These are phyloP conservation scores for Synanthedon formicaeformis DNA, from an alignment of 2,888 invertebrate species.

Conservation along the genomic window DNA sequence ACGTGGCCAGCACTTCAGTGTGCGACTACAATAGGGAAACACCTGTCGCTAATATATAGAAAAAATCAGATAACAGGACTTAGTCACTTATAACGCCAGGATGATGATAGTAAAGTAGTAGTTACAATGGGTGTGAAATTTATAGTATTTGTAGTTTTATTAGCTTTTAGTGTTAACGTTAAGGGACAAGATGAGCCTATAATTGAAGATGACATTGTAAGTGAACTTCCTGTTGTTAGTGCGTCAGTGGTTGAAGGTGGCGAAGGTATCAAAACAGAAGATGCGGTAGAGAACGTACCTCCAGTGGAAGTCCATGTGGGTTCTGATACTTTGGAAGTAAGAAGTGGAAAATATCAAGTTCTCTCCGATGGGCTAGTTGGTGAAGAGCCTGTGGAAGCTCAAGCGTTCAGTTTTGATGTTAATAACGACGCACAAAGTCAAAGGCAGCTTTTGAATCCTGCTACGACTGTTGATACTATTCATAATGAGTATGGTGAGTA, in stretches of 20 bases:
- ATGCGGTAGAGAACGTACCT: conserved; percentile 16
- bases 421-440: conserved; percentile 28
- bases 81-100: conserved; percentile 35
- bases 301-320: conserved; percentile 36
- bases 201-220: conserved; percentile 30
- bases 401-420: conserved; percentile 28
- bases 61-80: conserved; percentile 28
- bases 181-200: conserved; percentile 38
- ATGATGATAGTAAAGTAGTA: conserved; percentile 32
- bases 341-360: conserved; percentile 53
- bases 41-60: conserved; percentile 38
- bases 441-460: conserved; percentile 34
- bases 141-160: conserved; percentile 35
- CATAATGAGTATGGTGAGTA: conserved; percentile 50
- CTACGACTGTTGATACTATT: conserved; percentile 30
- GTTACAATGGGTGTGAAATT: conserved; percentile 50
- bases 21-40: conserved; percentile 38
- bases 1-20: conserved; percentile 44
- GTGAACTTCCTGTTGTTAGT: conserved; percentile 14
- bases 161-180: conserved; percentile 49
- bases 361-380: conserved; percentile 37
- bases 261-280: conserved; percentile 8
- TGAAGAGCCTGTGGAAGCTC: conserved; percentile 32
- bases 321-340: conserved; percentile 29
- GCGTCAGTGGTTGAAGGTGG: conserved; percentile 13